phyloP scores from a whole-genome alignment of 2,888 invertebrate species.

The Plagodis dolabraria region DNA sequence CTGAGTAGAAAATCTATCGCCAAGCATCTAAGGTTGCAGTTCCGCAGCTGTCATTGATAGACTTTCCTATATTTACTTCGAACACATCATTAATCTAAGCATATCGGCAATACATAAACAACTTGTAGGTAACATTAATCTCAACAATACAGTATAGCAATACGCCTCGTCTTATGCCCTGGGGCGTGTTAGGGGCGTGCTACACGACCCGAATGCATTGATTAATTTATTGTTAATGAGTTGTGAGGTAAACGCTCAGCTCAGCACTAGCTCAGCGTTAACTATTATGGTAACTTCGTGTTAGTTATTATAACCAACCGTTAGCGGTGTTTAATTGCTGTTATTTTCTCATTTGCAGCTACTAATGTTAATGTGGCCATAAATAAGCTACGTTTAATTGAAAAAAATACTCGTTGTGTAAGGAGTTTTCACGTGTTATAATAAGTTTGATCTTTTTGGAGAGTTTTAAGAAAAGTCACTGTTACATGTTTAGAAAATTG shows the following conservation, averaged over 20 bases:
- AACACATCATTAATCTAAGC: too few species aligned
- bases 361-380: slow-evolving; percentile 23
- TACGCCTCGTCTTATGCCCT: slow-evolving; percentile 16
- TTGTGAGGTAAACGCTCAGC: slow-evolving; percentile 54
- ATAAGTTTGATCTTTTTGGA: too few species aligned
- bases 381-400: slow-evolving; percentile 18
- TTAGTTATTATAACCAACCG: slow-evolving; percentile 38
- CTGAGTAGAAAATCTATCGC: too few species aligned
- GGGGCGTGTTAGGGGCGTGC: slow-evolving; percentile 41
- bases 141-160: slow-evolving; percentile 1
- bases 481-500: too few species aligned
- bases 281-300: slow-evolving; percentile 41
- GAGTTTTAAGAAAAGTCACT: too few species aligned
- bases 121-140: background rate
- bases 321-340: slow-evolving; percentile 35
- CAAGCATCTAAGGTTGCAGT: too few species aligned
- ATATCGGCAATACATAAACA: too few species aligned
- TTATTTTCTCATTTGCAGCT: slow-evolving; percentile 35
- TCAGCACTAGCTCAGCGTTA: slow-evolving; percentile 35
- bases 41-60: too few species aligned
- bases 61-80: too few species aligned
- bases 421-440: too few species aligned
- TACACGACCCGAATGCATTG: slow-evolving; percentile 41
- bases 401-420: background rate
- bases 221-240: slow-evolving; percentile 78